Evolutionary conservation across 2,888 invertebrate genomes (phyloP), one percentile per base, ranked within the genome.

Genomic region (Dicyrtoma fusca): DNA sequence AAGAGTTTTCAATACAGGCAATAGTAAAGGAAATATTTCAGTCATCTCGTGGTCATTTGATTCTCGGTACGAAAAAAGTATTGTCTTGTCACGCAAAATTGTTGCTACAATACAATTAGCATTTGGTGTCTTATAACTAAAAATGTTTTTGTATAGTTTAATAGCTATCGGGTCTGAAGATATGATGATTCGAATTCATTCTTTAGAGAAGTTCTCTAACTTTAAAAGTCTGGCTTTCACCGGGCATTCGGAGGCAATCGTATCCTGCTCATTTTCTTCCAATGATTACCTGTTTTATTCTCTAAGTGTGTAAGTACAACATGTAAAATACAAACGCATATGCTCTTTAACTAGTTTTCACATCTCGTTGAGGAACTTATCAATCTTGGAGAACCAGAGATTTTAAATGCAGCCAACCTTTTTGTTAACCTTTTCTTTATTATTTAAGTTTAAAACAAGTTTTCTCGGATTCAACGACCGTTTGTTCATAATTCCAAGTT

Each of bases 1-100:
- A 81, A 86, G 91, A 71, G 91, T 92, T 0, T 95, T 92, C 83
- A 89, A 90, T 81, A 59, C 65, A n/a, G 71, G 71, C 8, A 92
- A 92, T 61, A 88, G 94, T 0, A 89, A 88, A 74, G 95, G 95
- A 83, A 91, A 92, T 74, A 91, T 93, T 0, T 91, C 92, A 0
- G 93, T 91, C 82, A 82, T 99, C 2, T 92, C 94, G 82, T 99
- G 99, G 99, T 93, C 96, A 0, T 86, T 87, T 21, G 97, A 98
- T 84, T 97, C 97, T 0, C 91, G 88, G 87, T 87, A 81, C 75
- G 81, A 42, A 55, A 25, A 13, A 57, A 3, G 21, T 62, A 17
- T 34, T 34, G 21, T 21, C 11, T n/a, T n/a, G n/a, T n/a, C n/a
- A n/a, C n/a, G n/a, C n/a, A n/a, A 49, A 65, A 49, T 44, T 34